Evolutionary conservation across 2,888 invertebrate species (phyloP).

Genomic region (Mythimna albipuncta): DNA sequence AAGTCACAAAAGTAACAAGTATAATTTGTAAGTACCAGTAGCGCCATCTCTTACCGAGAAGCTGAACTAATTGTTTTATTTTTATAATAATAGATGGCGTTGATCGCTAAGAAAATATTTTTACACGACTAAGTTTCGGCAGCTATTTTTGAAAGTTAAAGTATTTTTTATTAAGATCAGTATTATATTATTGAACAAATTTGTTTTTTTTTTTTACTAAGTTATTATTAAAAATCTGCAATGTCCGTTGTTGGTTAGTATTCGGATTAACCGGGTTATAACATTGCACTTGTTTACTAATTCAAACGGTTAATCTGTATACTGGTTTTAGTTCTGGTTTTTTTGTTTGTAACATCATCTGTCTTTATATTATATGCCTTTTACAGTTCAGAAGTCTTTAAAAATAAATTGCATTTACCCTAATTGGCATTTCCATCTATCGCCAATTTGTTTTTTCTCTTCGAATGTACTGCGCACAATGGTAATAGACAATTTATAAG

Average conservation of each 20-base stretch:
- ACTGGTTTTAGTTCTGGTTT: conserved; percentile 26
- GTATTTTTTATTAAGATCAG: conserved; percentile 58
- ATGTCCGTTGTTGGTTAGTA: conserved; percentile 43
- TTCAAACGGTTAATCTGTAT: conserved; percentile 37
- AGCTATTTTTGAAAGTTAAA: conserved; percentile 57
- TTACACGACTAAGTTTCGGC: conserved; percentile 57
- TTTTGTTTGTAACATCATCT: conserved; percentile 26
- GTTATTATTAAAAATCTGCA: conserved; percentile 55
- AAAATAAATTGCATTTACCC: too few relatives aligned
- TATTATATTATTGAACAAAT: conserved; percentile 63
- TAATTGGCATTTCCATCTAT: too few relatives aligned
- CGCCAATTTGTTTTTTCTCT: too few relatives aligned
- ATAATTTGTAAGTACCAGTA: conserved; percentile 43
- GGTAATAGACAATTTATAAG: too few relatives aligned
- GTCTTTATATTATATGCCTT: conserved; percentile 37
- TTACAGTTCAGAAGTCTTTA: neutral
- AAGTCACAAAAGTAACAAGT: conserved; percentile 51
- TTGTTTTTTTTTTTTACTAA: conserved; percentile 50
- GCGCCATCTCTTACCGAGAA: conserved; percentile 47
- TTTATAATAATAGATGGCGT: conserved; percentile 58
- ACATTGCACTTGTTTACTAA: conserved; percentile 58
- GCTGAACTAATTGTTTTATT: conserved; percentile 52
- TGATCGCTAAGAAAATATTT: conserved; percentile 54
- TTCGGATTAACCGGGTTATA: conserved; percentile 34
- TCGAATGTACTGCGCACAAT: too few relatives aligned